Evolutionary conservation across 2,797 vertebrate species (phyloP).

Genomic region (Malacoraja senta): DNA sequence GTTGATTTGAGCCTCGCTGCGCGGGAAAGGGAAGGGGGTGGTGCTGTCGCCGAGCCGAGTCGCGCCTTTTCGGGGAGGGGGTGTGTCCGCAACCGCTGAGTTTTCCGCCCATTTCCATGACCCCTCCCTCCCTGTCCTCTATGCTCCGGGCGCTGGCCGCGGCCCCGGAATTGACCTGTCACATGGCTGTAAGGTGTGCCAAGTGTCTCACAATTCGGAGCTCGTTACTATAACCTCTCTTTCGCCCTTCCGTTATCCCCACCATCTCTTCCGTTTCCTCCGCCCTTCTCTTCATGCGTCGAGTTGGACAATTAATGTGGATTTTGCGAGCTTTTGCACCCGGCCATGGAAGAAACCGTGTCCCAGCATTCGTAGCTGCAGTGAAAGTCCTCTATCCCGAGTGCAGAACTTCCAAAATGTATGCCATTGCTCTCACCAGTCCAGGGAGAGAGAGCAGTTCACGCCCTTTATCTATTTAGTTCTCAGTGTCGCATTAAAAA

Average conservation of each 20-base stretch:
- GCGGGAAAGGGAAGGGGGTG: not conserved
- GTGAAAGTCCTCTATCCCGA: not conserved
- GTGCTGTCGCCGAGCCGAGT: not conserved
- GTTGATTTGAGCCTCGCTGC: not conserved
- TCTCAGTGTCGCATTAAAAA: no score
- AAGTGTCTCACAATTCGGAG: no score
- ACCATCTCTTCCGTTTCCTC: not conserved
- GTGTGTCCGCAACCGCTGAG: not conserved
- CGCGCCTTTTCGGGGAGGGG: not conserved
- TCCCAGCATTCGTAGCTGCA: conserved; percentile 2
- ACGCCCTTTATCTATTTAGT: no score
- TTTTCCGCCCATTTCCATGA: not conserved
- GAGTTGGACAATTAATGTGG: not conserved
- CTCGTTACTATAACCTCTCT: no score
- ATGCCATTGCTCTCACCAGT: no score
- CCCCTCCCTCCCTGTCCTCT: no score
- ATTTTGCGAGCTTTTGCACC: not conserved
- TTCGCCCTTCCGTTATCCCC: not conserved
- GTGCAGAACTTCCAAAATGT: not conserved
- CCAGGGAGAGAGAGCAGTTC: no score
- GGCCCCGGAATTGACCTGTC: not conserved
- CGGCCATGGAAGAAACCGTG: not conserved
- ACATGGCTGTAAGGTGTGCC: not conserved
- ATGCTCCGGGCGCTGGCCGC: not conserved
- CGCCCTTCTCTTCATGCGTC: no score